These are phyloP conservation scores for Autographa gamma DNA, from an alignment of 2,888 invertebrate species.

Conservation along the genomic window DNA sequence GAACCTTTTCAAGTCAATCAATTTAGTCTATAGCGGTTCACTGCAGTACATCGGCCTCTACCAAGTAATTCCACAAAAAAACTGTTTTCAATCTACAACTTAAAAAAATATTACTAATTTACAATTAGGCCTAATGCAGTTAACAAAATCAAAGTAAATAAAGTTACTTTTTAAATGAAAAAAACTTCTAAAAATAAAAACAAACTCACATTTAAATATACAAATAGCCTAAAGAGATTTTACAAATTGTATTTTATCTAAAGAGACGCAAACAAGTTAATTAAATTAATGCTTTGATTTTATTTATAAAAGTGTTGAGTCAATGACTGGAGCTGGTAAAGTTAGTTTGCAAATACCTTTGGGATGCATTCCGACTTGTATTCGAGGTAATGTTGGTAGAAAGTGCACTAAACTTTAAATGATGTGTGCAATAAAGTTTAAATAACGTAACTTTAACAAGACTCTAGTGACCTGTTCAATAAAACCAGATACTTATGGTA, in stretches of 20 bases:
- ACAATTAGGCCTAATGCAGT: no score
- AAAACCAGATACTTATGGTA: no score
- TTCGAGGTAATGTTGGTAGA: neutral
- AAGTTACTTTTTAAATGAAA: neutral
- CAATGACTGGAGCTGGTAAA: neutral
- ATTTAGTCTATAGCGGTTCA: no score
- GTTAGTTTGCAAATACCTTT: neutral
- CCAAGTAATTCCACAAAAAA: no score
- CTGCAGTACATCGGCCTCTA: no score
- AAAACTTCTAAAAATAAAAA: neutral
- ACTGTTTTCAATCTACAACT: no score
- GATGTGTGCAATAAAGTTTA: neutral
- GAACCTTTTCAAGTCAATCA: no score
- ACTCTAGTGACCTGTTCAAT: neutral
- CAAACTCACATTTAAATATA: neutral
- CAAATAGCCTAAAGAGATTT: neutral
- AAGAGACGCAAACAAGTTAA: neutral
- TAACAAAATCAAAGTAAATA: no score
- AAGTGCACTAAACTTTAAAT: neutral
- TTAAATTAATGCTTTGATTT: neutral
- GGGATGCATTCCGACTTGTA: neutral
- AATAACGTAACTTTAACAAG: neutral
- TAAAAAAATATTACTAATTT: no score
- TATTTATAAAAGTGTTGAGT: neutral
- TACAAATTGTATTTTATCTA: neutral